Conservation (phyloP, 2,797 vertebrate genomes). For the Liasis olivaceus region DNA sequence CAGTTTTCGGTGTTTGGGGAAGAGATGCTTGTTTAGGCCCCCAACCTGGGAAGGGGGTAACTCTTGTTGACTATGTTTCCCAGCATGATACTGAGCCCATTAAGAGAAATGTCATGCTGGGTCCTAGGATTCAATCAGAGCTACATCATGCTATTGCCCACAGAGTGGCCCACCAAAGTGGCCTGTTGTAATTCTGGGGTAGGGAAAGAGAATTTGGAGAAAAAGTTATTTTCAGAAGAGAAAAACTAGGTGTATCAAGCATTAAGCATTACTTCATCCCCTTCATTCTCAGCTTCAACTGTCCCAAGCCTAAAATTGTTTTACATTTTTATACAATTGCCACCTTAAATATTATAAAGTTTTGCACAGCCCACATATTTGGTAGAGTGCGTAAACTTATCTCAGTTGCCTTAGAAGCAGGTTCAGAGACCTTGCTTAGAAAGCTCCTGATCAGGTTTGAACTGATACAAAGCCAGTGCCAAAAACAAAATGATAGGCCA, state of each 20-base stretch:
- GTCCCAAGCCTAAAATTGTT: not conserved
- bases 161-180: not conserved
- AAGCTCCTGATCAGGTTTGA: not conserved
- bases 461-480: not conserved
- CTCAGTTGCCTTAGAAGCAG: not conserved
- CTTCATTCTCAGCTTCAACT: not conserved
- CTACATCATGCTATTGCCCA: too few species aligned
- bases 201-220: not conserved
- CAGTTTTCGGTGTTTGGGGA: too few species aligned
- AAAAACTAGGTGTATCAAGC: not conserved
- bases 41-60: not conserved
- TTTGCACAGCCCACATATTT: not conserved
- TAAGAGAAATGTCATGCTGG: not conserved
- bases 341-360: not conserved
- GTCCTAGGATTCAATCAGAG: too few species aligned
- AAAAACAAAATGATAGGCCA: not conserved
- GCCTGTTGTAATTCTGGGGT: not conserved
- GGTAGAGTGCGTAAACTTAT: not conserved
- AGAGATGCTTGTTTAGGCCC: not conserved
- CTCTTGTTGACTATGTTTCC: not conserved
- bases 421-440: not conserved
- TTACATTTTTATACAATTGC: not conserved
- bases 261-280: not conserved
- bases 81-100: not conserved
- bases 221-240: not conserved